phyloP scores from a whole-genome alignment of 2,888 invertebrate genomes.

The Cryptophagus acutangulus region DNA sequence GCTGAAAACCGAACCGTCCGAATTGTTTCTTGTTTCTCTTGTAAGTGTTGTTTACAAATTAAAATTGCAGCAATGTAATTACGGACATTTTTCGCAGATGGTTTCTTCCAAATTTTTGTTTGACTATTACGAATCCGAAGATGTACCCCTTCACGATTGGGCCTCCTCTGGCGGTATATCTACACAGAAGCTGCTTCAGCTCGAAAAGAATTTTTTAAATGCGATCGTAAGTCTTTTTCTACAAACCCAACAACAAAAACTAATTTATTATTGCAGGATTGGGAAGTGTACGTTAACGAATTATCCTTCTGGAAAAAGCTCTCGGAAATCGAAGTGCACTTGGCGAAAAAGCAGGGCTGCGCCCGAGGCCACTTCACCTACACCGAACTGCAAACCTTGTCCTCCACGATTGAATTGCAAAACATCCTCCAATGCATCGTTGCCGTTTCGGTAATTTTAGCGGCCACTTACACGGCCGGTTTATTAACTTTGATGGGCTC shows the following conservation, averaged over 20 bases:
- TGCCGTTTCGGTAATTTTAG: conserved; percentile 54
- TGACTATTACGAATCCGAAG: conserved; percentile 88
- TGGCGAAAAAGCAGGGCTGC: conserved; percentile 69
- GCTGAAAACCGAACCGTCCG: conserved; percentile 76
- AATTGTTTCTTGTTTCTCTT: conserved; percentile 91
- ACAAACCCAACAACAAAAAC: conserved; percentile 2
- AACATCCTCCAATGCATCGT: conserved; percentile 51
- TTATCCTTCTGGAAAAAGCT: conserved; percentile 71
- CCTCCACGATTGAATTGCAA: conserved; percentile 49
- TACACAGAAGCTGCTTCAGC: conserved; percentile 66
- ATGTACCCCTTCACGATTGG: conserved; percentile 90
- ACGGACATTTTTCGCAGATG: conserved; percentile 59
- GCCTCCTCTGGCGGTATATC: conserved; percentile 76
- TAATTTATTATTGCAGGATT: conserved; percentile 56
- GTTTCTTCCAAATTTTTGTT: conserved; percentile 94
- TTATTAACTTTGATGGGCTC: conserved; percentile 58
- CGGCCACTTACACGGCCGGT: conserved; percentile 58
- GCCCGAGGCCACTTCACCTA: conserved; percentile 80
- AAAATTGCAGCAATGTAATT: not conserved
- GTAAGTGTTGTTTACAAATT: conserved; percentile 52
- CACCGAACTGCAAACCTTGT: conserved; percentile 63
- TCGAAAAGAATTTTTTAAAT: conserved; percentile 83
- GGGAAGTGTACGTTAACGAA: conserved; percentile 78
- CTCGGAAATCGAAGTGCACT: conserved; percentile 60
- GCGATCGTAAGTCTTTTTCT: conserved; percentile 70